Evolutionary conservation across 1,140 invertebrate genomes (phyloP), one percentile per base, ranked within the genome.

Genomic region (Diachasmimorpha longicaudata): DNA sequence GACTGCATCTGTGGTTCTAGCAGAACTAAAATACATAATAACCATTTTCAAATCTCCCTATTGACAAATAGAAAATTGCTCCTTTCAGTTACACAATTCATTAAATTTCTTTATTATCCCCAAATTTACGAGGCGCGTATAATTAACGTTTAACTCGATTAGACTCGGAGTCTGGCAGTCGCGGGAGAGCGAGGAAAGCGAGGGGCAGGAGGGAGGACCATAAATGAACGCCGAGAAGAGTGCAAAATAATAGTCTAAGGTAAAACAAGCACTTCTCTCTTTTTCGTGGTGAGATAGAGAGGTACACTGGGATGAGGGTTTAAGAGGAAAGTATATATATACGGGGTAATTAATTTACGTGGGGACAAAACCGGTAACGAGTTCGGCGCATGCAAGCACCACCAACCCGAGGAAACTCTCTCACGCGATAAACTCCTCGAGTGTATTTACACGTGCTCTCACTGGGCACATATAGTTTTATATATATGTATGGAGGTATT

Each of bases 311-410:
- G 23, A 63, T 25, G 58, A 63, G 66, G 66, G 36, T 14, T 68
- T 25, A 44, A 52, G 73, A 52, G 39, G 25, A 52, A 46, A 74
- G 72, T 74, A 74, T 63, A 31, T 63, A 31, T 74, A 52, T 52
- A 19, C n/a, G 75, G 73, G 69, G 77, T 85, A 85, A 85, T 85
- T 85, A 84, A 85, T 85, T 85, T 83, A 82, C 80, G 68, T 39
- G 77, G 78, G 81, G 84, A 84, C 83, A 83, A 85, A 83, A 82
- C 78, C 82, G 80, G 83, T 85, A 85, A 85, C 82, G 83, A 83
- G 83, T 83, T 79, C 23, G 73, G 75, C 44, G 79, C 84, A 84
- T 85, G 84, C 83, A 81, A 85, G 44, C 25, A 68, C 48, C 67
- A 42, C 39, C 39, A 42, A 69, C 31, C 55, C 58, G 68, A 72